A percentile compares a stretch with the other conserved stretches of the same genome.
Conservation (phyloP, 2,113 vertebrate genomes). For the Neogale vison region DNA sequence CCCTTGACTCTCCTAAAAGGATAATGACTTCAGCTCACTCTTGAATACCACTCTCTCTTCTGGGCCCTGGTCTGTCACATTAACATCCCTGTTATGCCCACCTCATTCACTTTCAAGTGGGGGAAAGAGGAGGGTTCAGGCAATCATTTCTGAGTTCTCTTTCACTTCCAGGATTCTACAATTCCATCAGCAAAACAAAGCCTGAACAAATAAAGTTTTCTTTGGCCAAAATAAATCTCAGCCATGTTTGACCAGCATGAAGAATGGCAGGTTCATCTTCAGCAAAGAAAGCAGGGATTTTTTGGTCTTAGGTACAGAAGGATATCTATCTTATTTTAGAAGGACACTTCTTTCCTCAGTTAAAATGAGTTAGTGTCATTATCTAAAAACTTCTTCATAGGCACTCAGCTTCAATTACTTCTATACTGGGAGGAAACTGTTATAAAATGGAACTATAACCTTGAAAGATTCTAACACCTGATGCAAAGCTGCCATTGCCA, state of each 20-base stretch:
- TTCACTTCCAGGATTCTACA: not conserved
- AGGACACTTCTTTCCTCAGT: not conserved
- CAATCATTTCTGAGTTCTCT: not conserved
- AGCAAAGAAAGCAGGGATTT: not conserved
- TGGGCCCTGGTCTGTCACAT: not conserved
- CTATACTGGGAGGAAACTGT: not conserved
- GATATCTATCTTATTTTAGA: not conserved
- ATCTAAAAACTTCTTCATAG: conserved; percentile 35
- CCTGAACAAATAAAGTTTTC: conserved; percentile 34
- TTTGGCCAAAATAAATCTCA: conserved; percentile 6
- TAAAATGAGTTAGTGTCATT: not conserved
- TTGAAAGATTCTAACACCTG: not conserved
- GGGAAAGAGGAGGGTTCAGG: not conserved
- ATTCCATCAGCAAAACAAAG: conserved; percentile 9
- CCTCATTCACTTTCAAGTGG: not conserved
- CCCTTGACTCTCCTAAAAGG: conserved; percentile 1
- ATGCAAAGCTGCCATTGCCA: conserved; percentile 21
- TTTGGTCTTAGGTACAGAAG: not conserved
- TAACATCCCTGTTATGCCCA: not conserved
- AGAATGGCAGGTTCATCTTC: conserved; percentile 5
- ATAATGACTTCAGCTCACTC: not conserved
- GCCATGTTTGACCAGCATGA: not conserved
- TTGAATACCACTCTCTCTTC: not conserved
- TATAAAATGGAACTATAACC: conserved; percentile 21
- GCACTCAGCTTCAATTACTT: not conserved